Conservation (phyloP, 1,140 invertebrate species). For the Coboldia fuscipes region DNA sequence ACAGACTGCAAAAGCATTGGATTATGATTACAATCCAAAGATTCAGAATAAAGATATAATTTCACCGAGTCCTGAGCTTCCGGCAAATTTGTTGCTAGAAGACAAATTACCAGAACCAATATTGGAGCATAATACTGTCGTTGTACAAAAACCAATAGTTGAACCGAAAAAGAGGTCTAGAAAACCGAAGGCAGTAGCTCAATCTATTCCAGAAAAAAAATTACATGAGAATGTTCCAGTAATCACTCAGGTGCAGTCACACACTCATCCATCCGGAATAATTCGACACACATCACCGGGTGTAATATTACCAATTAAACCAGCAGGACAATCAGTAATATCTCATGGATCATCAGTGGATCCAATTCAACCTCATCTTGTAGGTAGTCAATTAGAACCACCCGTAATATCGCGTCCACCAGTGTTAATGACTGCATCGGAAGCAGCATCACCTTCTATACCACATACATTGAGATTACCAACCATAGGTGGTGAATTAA, state of each 20-base stretch:
- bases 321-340: slow-evolving; percentile 5
- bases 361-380: no score
- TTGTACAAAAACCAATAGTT: no score
- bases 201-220: no score
- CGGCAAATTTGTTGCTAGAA: no score
- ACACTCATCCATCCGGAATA: not conserved
- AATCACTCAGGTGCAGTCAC: slow-evolving; percentile 6
- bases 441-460: slow-evolving; percentile 9
- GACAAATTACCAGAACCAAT: no score
- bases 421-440: slow-evolving; percentile 8
- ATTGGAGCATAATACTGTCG: no score
- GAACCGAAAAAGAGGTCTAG: slow-evolving; percentile 19
- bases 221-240: slow-evolving; percentile 1
- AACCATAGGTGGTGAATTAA: no score
- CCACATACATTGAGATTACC: slow-evolving; percentile 7
- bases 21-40: slow-evolving; percentile 20
- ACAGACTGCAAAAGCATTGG: slow-evolving; percentile 20
- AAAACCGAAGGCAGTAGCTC: slow-evolving; percentile 12
- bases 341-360: slow-evolving; percentile 1
- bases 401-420: slow-evolving; percentile 8
- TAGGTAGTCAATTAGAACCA: no score
- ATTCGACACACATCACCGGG: no score
- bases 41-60: no score
- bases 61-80: no score
- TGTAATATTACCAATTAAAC: not conserved